Conservation (phyloP, 2,113 vertebrate species). For the Campylorhamphus procurvoides region DNA sequence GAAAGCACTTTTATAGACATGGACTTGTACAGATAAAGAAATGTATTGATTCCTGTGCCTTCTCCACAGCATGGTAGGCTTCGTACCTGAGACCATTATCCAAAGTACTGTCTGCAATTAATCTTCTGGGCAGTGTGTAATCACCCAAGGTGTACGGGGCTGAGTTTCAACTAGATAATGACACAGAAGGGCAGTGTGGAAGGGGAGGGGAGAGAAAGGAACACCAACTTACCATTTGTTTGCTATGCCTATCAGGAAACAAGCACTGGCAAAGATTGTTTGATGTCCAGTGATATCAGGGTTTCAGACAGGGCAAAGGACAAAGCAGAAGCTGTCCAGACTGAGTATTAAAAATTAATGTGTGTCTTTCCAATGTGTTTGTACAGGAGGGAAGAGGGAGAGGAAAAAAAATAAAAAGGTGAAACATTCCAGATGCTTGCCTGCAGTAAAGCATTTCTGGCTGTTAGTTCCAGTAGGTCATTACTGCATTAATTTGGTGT, state of each 20-base stretch:
- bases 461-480: constrained; percentile 88
- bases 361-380: constrained; percentile 73
- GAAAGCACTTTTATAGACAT: constrained; percentile 26
- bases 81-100: constrained; percentile 63
- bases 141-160: constrained; percentile 45
- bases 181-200: not conserved
- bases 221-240: not conserved
- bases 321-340: constrained; percentile 12
- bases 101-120: constrained; percentile 74
- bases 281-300: not conserved
- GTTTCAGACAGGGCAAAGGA: not conserved
- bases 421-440: constrained; percentile 82
- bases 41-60: constrained; percentile 41
- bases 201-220: not conserved
- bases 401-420: constrained; percentile 65
- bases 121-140: constrained; percentile 69
- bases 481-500: constrained; percentile 88
- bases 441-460: constrained; percentile 81
- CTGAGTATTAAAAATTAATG: constrained; percentile 60
- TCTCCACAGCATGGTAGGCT: constrained; percentile 32
- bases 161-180: constrained; percentile 45
- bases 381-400: not conserved
- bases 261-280: rapidly evolving
- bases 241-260: not conserved
- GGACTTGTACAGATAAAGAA: constrained; percentile 53